phyloP scores from a whole-genome alignment of 23 tunicate species.

The Pegea sp. region DNA sequence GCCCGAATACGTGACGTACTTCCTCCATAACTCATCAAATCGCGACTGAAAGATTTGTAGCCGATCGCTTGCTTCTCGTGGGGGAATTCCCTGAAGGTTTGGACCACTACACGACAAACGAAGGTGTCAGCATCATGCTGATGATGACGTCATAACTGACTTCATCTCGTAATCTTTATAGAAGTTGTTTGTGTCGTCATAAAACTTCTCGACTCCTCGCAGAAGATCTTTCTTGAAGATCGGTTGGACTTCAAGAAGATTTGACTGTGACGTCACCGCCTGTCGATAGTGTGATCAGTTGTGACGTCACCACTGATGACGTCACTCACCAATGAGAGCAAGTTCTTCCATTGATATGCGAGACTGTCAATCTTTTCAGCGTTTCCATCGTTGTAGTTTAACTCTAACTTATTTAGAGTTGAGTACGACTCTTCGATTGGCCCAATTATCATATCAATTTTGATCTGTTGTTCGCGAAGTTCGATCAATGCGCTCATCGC shows the following conservation, averaged over 20 bases:
- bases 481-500: slow-evolving; percentile 79
- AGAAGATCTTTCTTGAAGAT: slow-evolving; percentile 67
- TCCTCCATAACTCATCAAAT: slow-evolving; percentile 90
- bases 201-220: slow-evolving; percentile 74
- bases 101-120: slow-evolving; percentile 37
- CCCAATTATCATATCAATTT: slow-evolving; percentile 83
- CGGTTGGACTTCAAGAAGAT: slow-evolving; percentile 72
- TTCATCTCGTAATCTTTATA: slow-evolving; percentile 56
- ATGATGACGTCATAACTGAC: neutral
- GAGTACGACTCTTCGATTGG: slow-evolving; percentile 86
- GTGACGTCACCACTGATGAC: neutral
- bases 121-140: neutral
- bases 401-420: slow-evolving; percentile 59
- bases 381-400: slow-evolving; percentile 73
- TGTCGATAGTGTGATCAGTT: slow-evolving; percentile 2
- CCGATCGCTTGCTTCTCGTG: slow-evolving; percentile 88
- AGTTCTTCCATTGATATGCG: slow-evolving; percentile 88
- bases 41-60: slow-evolving; percentile 81
- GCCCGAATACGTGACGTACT: slow-evolving; percentile 76
- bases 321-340: slow-evolving; percentile 38
- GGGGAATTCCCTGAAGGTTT: slow-evolving; percentile 86
- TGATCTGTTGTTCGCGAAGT: slow-evolving; percentile 58
- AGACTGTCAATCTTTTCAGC: slow-evolving; percentile 87
- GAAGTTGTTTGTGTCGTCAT: slow-evolving; percentile 65
- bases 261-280: slow-evolving; percentile 68